These are phyloP conservation scores for Himalopsyche tibetana DNA, from an alignment of 2,888 invertebrate species.

Conservation along the genomic window DNA sequence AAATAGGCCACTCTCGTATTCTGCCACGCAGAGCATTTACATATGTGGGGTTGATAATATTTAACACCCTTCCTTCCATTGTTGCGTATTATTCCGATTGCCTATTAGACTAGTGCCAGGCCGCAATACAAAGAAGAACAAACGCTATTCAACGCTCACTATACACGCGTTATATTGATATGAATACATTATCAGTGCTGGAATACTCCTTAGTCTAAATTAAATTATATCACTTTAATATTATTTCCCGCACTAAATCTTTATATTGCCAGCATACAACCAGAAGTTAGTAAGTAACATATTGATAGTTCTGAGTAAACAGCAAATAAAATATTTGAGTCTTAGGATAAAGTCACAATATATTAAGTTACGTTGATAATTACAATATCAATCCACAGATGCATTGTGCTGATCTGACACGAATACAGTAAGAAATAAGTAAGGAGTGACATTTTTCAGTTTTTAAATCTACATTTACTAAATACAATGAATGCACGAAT, in stretches of 20 bases:
- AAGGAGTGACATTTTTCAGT: too few species aligned
- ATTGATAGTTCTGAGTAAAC: too few species aligned
- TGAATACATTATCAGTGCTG: conserved; percentile 46
- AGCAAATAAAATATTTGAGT: too few species aligned
- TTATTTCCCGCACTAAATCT: neutral
- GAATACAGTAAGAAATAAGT: too few species aligned
- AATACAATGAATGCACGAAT: too few species aligned
- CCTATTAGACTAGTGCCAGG: conserved; percentile 53
- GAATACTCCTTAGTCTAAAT: conserved; percentile 13
- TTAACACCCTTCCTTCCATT: conserved; percentile 47
- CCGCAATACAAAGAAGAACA: conserved; percentile 55
- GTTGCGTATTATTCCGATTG: conserved; percentile 57
- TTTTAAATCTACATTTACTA: too few species aligned
- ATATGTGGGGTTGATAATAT: conserved; percentile 54
- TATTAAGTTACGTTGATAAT: too few species aligned
- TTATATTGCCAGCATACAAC: too few species aligned
- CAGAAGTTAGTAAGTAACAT: too few species aligned
- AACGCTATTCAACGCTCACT: conserved; percentile 50
- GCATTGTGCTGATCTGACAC: too few species aligned
- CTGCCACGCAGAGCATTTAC: conserved; percentile 49
- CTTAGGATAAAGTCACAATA: too few species aligned
- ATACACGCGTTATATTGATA: conserved; percentile 52
- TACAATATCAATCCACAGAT: too few species aligned
- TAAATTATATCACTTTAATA: neutral
- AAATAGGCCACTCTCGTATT: conserved; percentile 44